Evolutionary conservation across 2,113 vertebrate species (phyloP), one percentile per base, ranked within the genome.

Genomic region (Ascaphus truei): DNA sequence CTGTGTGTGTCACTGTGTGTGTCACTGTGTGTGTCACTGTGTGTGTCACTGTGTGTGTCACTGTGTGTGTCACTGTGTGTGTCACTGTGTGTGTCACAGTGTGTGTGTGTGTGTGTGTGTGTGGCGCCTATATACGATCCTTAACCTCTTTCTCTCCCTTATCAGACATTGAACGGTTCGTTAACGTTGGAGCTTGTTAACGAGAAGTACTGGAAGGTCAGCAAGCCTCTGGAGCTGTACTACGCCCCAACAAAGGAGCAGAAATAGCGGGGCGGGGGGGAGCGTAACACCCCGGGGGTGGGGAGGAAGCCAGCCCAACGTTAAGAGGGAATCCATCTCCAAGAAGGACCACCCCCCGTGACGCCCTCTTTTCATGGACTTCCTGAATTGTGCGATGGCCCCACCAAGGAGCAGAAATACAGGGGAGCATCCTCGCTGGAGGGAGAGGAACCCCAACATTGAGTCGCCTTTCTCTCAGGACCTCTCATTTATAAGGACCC

Each of bases 131-230:
- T n/a, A n/a, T n/a, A n/a, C n/a, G n/a, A n/a, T n/a, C n/a, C n/a
- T n/a, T n/a, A n/a, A n/a, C n/a, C n/a, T n/a, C n/a, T n/a, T 62
- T 41, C 3, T 39, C 26, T 9, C 7, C 7, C 8, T 29, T 20
- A 34, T 34, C 80, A 95, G 93, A 95, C 90, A 1, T 84, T 95
- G 76, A 95, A 95, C 12, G 93, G 93, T 30, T 95, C 93, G 0
- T 81, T 93, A 79, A 94, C 93, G 3, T 82, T 95, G 82, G 93
- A 95, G 81, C 68, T 94, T 73, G 93, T 95, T 34, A 95, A 95
- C 4, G 93, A 95, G 83, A 95, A 95, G 48, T 95, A 91, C 83
- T 95, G 93, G 93, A 95, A 95, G 76, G 85, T 94, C 48, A 80
- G 89, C 65, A 89, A 89, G 57, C 93, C 93, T 1, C 78, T 95